phyloP scores from a whole-genome alignment of 53 echinoderm and acorn worm genomes.

The Hippasteria phrygiana region DNA sequence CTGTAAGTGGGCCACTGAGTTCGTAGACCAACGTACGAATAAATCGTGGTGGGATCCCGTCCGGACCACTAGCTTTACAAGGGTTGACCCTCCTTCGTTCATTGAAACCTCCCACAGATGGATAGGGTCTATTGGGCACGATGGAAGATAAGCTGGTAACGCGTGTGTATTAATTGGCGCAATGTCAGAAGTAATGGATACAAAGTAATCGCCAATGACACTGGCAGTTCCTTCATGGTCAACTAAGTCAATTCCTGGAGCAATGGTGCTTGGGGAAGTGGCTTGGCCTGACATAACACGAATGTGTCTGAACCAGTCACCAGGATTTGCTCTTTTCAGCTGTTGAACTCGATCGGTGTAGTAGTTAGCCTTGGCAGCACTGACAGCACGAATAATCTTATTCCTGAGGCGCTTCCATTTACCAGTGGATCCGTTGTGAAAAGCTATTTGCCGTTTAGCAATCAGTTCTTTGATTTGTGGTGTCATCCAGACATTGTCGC shows the following conservation, averaged over 20 bases:
- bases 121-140: slow-evolving; percentile 7
- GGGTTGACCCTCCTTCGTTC: background rate
- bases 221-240: slow-evolving; percentile 31
- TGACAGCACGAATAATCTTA: background rate
- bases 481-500: slow-evolving; percentile 12
- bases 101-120: slow-evolving; percentile 18
- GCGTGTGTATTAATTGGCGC: background rate
- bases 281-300: background rate
- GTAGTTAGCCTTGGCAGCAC: background rate
- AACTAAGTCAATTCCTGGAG: background rate
- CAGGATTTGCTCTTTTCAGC: background rate
- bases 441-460: slow-evolving; percentile 21
- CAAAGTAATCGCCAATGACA: slow-evolving; percentile 7
- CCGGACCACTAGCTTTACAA: slow-evolving; percentile 31
- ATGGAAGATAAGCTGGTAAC: slow-evolving; percentile 58
- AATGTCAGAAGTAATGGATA: background rate
- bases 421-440: background rate
- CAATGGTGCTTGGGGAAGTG: background rate
- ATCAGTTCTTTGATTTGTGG: slow-evolving; percentile 37
- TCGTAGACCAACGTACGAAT: background rate
- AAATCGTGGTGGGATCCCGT: slow-evolving; percentile 12
- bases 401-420: background rate
- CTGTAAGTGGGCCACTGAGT: slow-evolving; percentile 3
- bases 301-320: slow-evolving; percentile 3
- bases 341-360: slow-evolving; percentile 4